phyloP scores from a whole-genome alignment of 2,797 vertebrate species.

The Pipistrellus kuhlii region DNA sequence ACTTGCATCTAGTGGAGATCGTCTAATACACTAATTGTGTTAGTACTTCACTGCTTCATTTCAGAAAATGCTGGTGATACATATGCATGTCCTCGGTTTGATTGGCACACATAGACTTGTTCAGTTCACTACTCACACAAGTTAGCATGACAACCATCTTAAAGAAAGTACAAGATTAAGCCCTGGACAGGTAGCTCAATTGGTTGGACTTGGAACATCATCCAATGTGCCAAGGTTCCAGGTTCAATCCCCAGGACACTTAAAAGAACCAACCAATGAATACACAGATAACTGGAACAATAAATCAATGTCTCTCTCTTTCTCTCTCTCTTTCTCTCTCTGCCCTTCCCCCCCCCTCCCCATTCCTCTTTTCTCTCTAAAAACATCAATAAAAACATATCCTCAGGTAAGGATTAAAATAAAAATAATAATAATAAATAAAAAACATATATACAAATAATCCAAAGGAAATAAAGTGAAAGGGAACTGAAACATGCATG shows the following conservation, averaged over 20 bases:
- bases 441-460: not conserved
- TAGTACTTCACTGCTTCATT: not conserved
- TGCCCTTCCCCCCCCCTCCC: too few relatives aligned
- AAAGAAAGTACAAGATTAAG: not conserved
- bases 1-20: not conserved
- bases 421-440: not conserved
- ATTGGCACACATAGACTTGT: not conserved
- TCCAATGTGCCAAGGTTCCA: not conserved
- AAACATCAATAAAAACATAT: not conserved
- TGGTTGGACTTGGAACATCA: not conserved
- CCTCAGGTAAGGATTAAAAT: not conserved
- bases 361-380: not conserved
- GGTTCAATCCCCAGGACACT: not conserved
- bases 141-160: not conserved
- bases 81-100: not conserved
- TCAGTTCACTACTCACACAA: not conserved
- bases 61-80: not conserved
- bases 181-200: not conserved
- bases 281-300: not conserved
- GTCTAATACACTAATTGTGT: not conserved
- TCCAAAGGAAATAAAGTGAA: not conserved
- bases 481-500: not conserved
- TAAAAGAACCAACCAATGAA: not conserved
- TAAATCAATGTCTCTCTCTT: not conserved
- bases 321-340: too few relatives aligned